Percentiles rank a stretch among this genome's conserved stretches.
phyloP scores from a whole-genome alignment of 2,113 vertebrate genomes.

The Indicator indicator region DNA sequence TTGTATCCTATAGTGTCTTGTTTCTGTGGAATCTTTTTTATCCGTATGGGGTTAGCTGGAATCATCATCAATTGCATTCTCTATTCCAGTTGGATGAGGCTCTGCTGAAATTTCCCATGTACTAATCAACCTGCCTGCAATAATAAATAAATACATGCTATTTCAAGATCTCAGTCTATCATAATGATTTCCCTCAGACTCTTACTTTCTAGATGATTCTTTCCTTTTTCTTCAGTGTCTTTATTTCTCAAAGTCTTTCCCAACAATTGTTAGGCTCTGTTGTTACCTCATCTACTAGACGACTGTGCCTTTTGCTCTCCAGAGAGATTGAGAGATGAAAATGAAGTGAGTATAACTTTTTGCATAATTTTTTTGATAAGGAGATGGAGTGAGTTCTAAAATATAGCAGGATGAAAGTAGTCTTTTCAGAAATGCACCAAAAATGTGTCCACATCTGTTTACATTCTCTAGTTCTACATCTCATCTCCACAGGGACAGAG shows the following conservation, averaged over 20 bases:
- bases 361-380: conserved; percentile 26
- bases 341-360: conserved; percentile 35
- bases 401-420: not conserved
- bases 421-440: conserved; percentile 48
- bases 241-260: not conserved
- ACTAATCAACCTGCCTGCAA: conserved; percentile 11
- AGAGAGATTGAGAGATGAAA: conserved; percentile 40
- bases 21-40: conserved; percentile 3
- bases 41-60: not conserved
- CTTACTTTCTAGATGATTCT: not conserved
- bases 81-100: not conserved
- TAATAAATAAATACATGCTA: not conserved
- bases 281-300: not conserved
- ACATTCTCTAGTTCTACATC: conserved; percentile 46
- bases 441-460: conserved; percentile 55
- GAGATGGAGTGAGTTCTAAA: conserved; percentile 16
- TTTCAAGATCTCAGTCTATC: not conserved
- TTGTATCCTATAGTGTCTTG: not conserved
- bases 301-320: not conserved
- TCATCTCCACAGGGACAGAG: conserved; percentile 23
- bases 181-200: not conserved
- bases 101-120: not conserved
- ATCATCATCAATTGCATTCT: not conserved
- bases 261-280: not conserved
- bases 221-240: not conserved